These are phyloP conservation scores for Pardosa pseudoannulata DNA, from an alignment of 2,888 invertebrate species.

Conservation along the genomic window DNA sequence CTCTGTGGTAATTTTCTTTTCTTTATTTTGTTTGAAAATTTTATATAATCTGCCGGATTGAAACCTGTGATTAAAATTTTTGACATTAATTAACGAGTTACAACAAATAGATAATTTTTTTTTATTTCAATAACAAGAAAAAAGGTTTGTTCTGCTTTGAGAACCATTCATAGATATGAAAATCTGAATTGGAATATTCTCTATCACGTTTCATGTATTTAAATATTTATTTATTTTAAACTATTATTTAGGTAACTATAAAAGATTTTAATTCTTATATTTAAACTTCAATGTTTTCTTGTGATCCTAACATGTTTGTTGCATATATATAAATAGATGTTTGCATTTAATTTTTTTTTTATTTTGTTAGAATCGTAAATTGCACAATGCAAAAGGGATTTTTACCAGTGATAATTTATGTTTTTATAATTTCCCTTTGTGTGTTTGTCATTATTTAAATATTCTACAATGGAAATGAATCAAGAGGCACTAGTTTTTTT, in stretches of 20 bases:
- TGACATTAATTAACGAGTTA: no score
- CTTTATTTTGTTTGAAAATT: no score
- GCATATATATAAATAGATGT: slow-evolving; percentile 39
- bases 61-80: no score
- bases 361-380: slow-evolving; percentile 44
- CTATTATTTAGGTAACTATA: slow-evolving; percentile 68
- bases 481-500: slow-evolving; percentile 66
- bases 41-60: no score
- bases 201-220: slow-evolving; percentile 71
- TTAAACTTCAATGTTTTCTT: slow-evolving; percentile 53
- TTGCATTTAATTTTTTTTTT: slow-evolving; percentile 66
- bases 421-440: slow-evolving; percentile 65
- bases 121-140: no score
- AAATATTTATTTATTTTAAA: slow-evolving; percentile 73
- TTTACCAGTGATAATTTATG: slow-evolving; percentile 71
- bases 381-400: slow-evolving; percentile 59
- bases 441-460: slow-evolving; percentile 65
- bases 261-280: slow-evolving; percentile 70
- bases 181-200: slow-evolving; percentile 40
- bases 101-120: no score
- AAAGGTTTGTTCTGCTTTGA: background rate
- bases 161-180: slow-evolving; percentile 24
- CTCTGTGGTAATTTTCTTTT: no score
- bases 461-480: slow-evolving; percentile 30
- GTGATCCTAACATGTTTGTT: slow-evolving; percentile 66